phyloP scores from a whole-genome alignment of 2,888 invertebrate species.

The Andrena chrysosceles region DNA sequence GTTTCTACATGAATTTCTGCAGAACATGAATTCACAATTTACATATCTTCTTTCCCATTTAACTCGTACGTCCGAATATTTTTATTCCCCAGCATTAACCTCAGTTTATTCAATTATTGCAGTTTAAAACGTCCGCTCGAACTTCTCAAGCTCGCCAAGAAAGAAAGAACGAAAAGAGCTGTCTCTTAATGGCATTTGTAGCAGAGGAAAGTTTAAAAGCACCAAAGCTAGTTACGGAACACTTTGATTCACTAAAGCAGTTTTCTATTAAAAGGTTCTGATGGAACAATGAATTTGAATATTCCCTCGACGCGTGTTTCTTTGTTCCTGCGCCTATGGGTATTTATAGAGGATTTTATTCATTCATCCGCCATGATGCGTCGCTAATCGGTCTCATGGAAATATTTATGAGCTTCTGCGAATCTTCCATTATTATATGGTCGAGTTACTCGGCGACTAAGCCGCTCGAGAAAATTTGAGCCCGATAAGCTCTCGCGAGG shows the following conservation, averaged over 20 bases:
- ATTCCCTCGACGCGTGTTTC: neutral
- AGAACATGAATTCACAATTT: neutral
- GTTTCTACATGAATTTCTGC: neutral
- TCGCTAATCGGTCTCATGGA: constrained; percentile 45
- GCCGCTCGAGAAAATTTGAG: constrained; percentile 38
- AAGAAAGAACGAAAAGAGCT: neutral
- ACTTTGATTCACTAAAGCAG: constrained; percentile 1
- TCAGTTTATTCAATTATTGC: neutral
- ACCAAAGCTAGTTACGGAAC: constrained; percentile 14
- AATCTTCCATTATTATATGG: constrained; percentile 36
- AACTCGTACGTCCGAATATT: neutral
- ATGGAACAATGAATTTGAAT: constrained; percentile 2
- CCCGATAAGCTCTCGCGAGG: constrained; percentile 2
- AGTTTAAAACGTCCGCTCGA: neutral
- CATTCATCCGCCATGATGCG: constrained; percentile 19
- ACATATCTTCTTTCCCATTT: too few species aligned
- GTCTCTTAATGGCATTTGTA: constrained; percentile 1
- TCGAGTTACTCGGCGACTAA: constrained; percentile 39
- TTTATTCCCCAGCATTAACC: neutral
- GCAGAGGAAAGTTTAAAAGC: constrained; percentile 17
- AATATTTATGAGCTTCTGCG: constrained; percentile 39
- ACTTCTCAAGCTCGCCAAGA: neutral
- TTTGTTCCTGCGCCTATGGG: neutral
- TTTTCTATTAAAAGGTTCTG: constrained; percentile 3
- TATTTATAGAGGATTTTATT: constrained; percentile 7